Evolutionary conservation across 2,113 vertebrate species (phyloP).

Genomic region (Neolamprologus hecqui): DNA sequence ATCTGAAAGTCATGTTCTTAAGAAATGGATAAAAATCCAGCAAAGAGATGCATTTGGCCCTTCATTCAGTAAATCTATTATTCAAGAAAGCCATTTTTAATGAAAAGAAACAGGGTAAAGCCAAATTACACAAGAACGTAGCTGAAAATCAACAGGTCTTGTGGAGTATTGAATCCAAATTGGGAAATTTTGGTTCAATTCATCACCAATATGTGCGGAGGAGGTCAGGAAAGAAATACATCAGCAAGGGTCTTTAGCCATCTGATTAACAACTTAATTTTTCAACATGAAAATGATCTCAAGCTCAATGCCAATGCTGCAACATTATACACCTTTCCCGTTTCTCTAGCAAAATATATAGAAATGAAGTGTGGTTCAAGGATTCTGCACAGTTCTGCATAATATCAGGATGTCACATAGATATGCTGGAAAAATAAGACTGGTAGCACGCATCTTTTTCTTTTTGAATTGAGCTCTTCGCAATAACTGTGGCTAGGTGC

Average conservation of each 20-base stretch:
- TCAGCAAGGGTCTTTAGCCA: background rate
- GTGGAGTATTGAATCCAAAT: background rate
- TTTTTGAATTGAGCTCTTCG: background rate
- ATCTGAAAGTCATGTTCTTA: background rate
- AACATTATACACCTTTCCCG: background rate
- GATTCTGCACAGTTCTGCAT: background rate
- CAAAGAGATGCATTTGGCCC: background rate
- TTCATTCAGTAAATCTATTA: background rate
- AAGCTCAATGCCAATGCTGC: background rate
- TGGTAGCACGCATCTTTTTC: background rate
- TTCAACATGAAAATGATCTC: background rate
- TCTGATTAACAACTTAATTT: background rate
- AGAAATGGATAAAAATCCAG: background rate
- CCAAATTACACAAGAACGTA: background rate
- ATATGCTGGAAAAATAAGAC: background rate
- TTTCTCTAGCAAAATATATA: background rate
- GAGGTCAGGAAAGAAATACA: background rate
- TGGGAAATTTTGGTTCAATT: background rate
- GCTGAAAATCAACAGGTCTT: background rate
- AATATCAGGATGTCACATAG: background rate
- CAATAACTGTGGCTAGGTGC: background rate
- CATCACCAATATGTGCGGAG: background rate
- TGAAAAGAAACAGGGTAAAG: background rate
- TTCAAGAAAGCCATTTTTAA: background rate
- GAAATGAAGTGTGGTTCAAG: background rate